Percentiles rank a stretch among this genome's conserved stretches.
Conservation (phyloP, 2,797 vertebrate genomes). For the Karalla daura region DNA sequence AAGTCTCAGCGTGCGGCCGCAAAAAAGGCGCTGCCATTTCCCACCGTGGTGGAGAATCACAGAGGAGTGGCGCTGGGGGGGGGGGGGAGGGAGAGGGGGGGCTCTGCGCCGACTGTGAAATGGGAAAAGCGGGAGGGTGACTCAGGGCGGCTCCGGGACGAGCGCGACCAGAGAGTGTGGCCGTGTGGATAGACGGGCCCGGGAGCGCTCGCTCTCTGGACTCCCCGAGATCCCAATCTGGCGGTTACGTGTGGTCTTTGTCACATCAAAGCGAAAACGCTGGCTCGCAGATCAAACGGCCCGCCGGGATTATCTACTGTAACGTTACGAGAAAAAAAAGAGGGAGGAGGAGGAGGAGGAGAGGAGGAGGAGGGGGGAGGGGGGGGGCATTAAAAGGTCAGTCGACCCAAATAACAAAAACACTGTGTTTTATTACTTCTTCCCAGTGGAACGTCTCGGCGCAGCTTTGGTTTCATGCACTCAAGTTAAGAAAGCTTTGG, state of each 20-base stretch:
- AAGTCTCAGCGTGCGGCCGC: conserved; percentile 28
- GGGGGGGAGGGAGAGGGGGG: neutral
- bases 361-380: no score
- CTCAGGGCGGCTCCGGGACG: conserved; percentile 14
- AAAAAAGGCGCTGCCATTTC: conserved; percentile 55
- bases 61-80: conserved; percentile 20
- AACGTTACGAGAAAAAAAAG: neutral
- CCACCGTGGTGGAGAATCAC: conserved; percentile 57
- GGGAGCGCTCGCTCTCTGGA: neutral
- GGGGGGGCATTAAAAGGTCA: neutral
- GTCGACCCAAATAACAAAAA: no score
- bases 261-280: conserved; percentile 17
- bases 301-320: neutral
- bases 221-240: neutral
- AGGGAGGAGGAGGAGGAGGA: no score
- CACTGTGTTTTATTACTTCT: neutral
- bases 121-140: conserved; percentile 44
- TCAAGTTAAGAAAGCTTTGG: no score
- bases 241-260: neutral
- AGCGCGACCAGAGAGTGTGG: conserved; percentile 1
- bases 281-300: neutral
- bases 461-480: neutral
- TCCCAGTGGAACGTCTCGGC: neutral
- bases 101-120: conserved; percentile 39
- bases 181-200: conserved; percentile 25